Evolutionary conservation across 2,113 vertebrate species (phyloP).

Genomic region (cattle (Bos taurus)): DNA sequence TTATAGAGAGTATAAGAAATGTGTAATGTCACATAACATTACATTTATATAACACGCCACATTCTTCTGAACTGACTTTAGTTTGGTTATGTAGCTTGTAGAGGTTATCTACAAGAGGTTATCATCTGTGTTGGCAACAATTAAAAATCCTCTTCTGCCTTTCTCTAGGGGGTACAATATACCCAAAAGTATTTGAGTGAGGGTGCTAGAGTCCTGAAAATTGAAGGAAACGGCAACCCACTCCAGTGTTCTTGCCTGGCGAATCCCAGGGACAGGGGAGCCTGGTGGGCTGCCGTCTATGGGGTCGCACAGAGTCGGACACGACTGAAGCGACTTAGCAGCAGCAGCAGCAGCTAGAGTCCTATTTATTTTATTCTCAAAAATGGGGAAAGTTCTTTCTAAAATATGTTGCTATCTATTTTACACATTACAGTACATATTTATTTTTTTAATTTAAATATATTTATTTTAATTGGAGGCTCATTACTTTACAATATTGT

Average conservation of each 20-base stretch:
- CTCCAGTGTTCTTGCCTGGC: too few relatives aligned
- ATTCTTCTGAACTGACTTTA: neutral
- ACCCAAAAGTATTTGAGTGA: neutral
- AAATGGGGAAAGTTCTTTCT: constrained; percentile 14
- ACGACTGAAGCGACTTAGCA: too few relatives aligned
- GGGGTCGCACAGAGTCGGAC: too few relatives aligned
- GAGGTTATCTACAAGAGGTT: constrained; percentile 14
- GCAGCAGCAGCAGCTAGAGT: neutral
- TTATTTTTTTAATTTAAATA: too few relatives aligned
- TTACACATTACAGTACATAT: neutral
- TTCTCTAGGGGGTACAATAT: neutral
- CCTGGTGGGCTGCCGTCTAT: too few relatives aligned
- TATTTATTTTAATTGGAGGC: too few relatives aligned
- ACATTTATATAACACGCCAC: neutral
- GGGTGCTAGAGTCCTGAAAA: neutral
- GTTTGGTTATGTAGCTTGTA: neutral
- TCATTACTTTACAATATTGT: too few relatives aligned
- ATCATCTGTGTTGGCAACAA: neutral
- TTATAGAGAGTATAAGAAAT: neutral
- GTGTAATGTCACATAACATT: neutral
- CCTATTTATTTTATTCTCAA: neutral
- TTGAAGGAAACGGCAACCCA: too few relatives aligned
- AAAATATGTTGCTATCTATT: neutral
- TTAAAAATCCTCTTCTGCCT: constrained; percentile 15
- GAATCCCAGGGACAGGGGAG: too few relatives aligned